These are phyloP conservation scores for Phycodurus eques DNA, from an alignment of 2,113 vertebrate genomes.

Conservation along the genomic window DNA sequence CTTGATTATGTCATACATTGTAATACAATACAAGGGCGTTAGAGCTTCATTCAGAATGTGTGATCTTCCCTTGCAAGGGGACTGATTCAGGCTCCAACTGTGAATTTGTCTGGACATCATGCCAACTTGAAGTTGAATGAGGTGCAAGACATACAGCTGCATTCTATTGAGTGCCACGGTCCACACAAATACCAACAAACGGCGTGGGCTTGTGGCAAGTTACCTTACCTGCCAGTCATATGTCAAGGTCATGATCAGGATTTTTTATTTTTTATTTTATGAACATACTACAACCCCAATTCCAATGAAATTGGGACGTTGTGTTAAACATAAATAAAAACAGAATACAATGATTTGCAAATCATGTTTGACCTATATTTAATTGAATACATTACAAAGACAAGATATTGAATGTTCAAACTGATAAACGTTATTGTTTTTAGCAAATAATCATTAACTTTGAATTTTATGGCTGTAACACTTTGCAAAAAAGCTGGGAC, in stretches of 20 bases:
- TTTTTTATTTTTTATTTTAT: neutral
- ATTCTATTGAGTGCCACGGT: conserved; percentile 12
- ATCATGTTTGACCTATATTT: too few relatives aligned
- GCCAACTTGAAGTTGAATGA: conserved; percentile 13
- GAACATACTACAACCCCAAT: neutral
- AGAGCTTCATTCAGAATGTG: conserved; percentile 39
- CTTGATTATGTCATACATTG: conserved; percentile 55
- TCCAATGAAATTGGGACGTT: too few relatives aligned
- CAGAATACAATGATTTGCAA: too few relatives aligned
- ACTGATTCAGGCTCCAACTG: conserved; percentile 15
- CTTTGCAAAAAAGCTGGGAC: too few relatives aligned
- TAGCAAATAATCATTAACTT: too few relatives aligned
- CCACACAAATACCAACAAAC: conserved; percentile 9
- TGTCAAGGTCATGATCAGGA: conserved; percentile 11
- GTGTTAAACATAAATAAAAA: too few relatives aligned
- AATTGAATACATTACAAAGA: too few relatives aligned
- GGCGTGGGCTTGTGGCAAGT: neutral
- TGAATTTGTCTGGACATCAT: conserved; percentile 11
- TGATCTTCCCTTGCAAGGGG: conserved; percentile 16
- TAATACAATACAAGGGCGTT: conserved; percentile 50
- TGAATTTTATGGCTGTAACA: too few relatives aligned
- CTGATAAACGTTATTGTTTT: too few relatives aligned
- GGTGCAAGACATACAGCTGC: conserved; percentile 2
- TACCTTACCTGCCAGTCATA: conserved; percentile 17
- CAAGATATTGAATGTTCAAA: too few relatives aligned